Percentiles rank a stretch among this genome's conserved stretches.
Conservation (phyloP, 2,888 invertebrate species). For the Lasioglossum morio region DNA sequence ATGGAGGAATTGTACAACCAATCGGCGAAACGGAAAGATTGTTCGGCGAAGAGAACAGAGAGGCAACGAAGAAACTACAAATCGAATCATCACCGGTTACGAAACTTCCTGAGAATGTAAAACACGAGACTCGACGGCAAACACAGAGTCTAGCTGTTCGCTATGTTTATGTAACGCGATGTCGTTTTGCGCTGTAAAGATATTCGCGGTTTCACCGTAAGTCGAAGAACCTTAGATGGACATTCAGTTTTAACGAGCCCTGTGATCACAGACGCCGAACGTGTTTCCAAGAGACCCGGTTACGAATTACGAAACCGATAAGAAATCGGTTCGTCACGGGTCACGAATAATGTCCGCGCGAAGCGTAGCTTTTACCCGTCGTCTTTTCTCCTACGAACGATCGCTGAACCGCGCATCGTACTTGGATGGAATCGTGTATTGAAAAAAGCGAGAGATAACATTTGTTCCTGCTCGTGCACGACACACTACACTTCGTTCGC, state of each 20-base stretch:
- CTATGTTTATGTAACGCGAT: background rate
- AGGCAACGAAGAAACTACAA: background rate
- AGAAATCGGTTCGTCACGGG: background rate
- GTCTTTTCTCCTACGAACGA: background rate
- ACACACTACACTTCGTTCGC: background rate
- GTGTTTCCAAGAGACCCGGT: background rate
- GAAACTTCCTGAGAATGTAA: background rate
- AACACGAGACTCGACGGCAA: background rate
- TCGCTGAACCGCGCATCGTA: background rate
- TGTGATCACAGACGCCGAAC: background rate
- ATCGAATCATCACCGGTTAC: background rate
- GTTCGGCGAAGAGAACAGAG: background rate
- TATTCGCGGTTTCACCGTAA: background rate
- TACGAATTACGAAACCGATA: background rate
- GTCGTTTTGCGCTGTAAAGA: background rate
- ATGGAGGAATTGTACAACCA: background rate
- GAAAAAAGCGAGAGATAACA: background rate
- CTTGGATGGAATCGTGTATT: background rate
- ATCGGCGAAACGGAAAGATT: background rate
- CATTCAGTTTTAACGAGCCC: background rate
- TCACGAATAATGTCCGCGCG: background rate
- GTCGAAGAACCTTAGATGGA: background rate
- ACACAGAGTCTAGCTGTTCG: background rate
- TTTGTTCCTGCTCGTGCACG: background rate
- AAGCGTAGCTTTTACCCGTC: background rate